phyloP scores from a whole-genome alignment of 2,797 vertebrate genomes.

The Sebastolobus alascanus region DNA sequence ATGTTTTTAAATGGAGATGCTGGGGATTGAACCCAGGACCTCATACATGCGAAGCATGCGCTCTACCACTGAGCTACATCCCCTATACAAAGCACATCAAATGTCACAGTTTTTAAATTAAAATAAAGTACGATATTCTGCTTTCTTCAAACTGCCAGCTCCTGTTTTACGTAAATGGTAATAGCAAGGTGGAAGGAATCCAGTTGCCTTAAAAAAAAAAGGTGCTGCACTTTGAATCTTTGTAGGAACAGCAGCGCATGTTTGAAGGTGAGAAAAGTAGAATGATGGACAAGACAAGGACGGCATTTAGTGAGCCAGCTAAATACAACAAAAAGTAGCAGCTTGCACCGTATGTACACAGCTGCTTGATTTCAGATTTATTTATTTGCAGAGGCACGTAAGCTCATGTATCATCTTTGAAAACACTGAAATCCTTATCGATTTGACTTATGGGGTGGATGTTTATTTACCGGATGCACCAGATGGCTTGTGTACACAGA shows the following conservation, averaged over 20 bases:
- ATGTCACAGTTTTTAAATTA: not conserved
- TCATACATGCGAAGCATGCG: constrained; percentile 29
- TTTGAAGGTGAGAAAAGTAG: not conserved
- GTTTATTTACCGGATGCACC: too few species aligned
- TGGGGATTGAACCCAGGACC: constrained; percentile 32
- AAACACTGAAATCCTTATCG: not conserved
- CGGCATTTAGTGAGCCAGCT: not conserved
- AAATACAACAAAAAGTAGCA: not conserved
- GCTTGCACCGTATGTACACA: not conserved
- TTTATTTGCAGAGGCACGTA: not conserved
- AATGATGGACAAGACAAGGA: not conserved
- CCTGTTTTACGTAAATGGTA: not conserved
- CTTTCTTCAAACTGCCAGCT: not conserved
- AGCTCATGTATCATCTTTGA: not conserved
- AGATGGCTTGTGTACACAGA: too few species aligned
- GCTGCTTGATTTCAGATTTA: not conserved
- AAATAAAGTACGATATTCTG: not conserved
- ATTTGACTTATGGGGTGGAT: not conserved
- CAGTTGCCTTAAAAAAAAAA: not conserved
- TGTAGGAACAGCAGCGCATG: not conserved
- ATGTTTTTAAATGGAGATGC: not conserved
- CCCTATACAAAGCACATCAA: not conserved
- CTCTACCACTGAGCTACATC: constrained; percentile 48
- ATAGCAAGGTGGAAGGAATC: not conserved
- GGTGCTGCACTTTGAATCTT: not conserved